Base-by-base conservation (phyloP, 23 tunicate species). In the Botrylloides violaceus region DNA sequence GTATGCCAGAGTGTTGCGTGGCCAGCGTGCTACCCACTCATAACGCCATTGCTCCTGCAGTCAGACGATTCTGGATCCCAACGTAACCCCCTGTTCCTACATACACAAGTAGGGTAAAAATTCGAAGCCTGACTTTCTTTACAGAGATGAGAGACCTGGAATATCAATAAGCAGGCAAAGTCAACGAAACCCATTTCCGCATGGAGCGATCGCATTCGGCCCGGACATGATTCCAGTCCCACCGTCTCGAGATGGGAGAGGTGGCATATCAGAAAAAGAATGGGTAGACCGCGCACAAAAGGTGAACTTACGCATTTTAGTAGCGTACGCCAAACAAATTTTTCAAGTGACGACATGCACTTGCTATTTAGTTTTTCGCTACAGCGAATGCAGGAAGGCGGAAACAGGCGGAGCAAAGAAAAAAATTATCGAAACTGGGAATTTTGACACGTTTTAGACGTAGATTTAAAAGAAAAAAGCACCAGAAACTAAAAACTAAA, bases 211-310 rank as follows among this genome's bases (percentile, higher is more conserved):
- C 0, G 81, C 81, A 6, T 77, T 77, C 64, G 81, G 81, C 2
- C 81, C 81, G 15, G 29, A 70, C 25, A 30, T 77, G n/a, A 12
- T 66, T 32, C 81, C 81, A 4, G 30, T 77, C 15, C 63, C 73
- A 7, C 2, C 7, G 36, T 29, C 36, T 2, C 21, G 58, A 34
- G 64, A 49, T 22, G 29, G 4, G 24, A 25, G 65, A 4, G 32
- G 29, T 28, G 35, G 37, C 23, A 20, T 68, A 12, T 36, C 74
- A 1, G 74, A 68, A 1, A 75, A 49, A 3, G 77, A 65, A 2
- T 81, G 86, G 86, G 65, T 34, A 1, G 22, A 75, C 22, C 32
- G 86, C 31, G 86, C 73, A 1, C 81, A 49, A 65, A 81, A 73
- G 59, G 86, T 81, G 18, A 57, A 18, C 4, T 6, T n/a, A n/a